Evolutionary conservation across 1,140 invertebrate genomes (phyloP).

Genomic region (Sinonovacula constricta): DNA sequence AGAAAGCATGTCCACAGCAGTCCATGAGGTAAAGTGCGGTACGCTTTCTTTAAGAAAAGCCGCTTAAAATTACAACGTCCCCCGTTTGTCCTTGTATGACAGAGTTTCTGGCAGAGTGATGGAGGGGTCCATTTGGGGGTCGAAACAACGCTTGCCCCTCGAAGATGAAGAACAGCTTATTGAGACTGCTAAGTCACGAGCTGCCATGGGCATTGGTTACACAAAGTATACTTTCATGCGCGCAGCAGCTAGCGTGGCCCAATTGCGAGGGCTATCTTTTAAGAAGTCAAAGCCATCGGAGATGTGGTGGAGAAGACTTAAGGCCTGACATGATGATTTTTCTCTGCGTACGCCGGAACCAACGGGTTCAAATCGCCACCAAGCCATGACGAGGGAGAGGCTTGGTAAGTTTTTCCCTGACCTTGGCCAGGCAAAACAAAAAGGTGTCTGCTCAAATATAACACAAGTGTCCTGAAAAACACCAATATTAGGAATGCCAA

Average conservation of each 20-base stretch:
- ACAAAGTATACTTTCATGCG: conserved; percentile 7
- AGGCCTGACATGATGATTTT: no score
- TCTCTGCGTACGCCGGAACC: neutral
- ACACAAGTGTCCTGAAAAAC: neutral
- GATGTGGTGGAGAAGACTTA: no score
- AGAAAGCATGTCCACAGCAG: no score
- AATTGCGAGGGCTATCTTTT: no score
- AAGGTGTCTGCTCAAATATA: neutral
- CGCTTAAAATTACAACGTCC: neutral
- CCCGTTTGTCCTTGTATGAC: no score
- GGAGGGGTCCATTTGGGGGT: no score
- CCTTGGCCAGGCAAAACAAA: conserved; percentile 13
- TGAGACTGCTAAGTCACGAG: neutral
- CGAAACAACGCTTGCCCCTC: no score
- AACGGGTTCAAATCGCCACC: neutral
- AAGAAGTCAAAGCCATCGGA: no score
- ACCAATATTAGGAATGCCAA: neutral
- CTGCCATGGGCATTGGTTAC: conserved; percentile 20
- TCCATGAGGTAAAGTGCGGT: no score
- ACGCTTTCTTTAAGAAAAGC: no score
- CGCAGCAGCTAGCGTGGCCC: neutral
- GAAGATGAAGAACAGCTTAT: no score
- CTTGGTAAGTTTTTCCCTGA: neutral
- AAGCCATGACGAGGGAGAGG: conserved; percentile 1
- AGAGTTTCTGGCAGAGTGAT: no score